These are phyloP conservation scores for Psylliodes chrysocephalus DNA, from an alignment of 2,888 invertebrate genomes.

Conservation along the genomic window DNA sequence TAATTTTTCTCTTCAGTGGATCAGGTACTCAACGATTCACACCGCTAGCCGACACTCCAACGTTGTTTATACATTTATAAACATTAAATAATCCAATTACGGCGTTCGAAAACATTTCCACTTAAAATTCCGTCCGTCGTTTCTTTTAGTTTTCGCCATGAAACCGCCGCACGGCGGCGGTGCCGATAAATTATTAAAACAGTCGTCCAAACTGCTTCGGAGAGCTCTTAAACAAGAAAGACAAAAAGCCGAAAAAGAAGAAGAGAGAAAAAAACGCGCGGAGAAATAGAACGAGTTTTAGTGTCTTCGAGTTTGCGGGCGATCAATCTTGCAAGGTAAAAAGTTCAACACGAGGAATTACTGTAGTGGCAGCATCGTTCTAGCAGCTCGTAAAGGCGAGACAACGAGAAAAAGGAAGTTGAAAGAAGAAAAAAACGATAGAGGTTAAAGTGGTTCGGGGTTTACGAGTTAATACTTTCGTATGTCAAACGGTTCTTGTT, in stretches of 20 bases:
- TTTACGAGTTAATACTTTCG: constrained; percentile 48
- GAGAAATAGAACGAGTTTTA: constrained; percentile 33
- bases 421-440: constrained; percentile 29
- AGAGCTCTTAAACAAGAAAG: constrained; percentile 20
- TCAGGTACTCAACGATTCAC: no score
- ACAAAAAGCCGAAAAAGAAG: constrained; percentile 8
- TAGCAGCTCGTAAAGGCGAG: constrained; percentile 48
- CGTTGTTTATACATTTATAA: neutral
- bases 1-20: no score
- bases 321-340: constrained; percentile 44
- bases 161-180: constrained; percentile 8
- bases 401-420: constrained; percentile 44
- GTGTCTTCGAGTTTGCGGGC: constrained; percentile 32
- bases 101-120: neutral
- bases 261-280: constrained; percentile 20
- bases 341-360: constrained; percentile 46
- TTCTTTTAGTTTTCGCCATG: constrained; percentile 2
- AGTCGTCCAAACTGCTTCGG: constrained; percentile 17
- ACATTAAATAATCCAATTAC: constrained; percentile 17
- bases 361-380: constrained; percentile 45
- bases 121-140: neutral
- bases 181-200: constrained; percentile 22
- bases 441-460: constrained; percentile 20
- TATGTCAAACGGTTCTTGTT: constrained; percentile 52
- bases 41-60: neutral